Percentiles rank a stretch among this genome's conserved stretches.
phyloP scores from a whole-genome alignment of 2,888 invertebrate species.

The Vesta saturnalis region DNA sequence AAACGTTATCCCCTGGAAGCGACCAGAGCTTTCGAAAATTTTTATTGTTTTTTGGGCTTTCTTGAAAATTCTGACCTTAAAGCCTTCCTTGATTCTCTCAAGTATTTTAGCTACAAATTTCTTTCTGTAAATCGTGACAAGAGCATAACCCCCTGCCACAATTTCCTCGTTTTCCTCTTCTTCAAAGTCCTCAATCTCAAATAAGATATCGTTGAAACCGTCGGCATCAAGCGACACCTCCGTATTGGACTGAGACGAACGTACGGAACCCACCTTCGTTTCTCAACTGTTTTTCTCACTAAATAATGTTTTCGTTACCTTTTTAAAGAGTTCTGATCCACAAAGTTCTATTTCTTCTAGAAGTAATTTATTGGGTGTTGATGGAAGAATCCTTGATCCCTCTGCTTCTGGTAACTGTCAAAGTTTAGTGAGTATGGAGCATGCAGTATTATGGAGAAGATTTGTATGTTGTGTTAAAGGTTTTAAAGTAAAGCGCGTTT shows the following conservation, averaged over 20 bases:
- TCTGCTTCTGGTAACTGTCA: too few relatives aligned
- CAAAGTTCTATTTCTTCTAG: neutral
- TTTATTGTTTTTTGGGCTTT: neutral
- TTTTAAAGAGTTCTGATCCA: neutral
- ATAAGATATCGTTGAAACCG: neutral
- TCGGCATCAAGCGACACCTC: neutral
- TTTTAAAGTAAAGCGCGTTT: too few relatives aligned
- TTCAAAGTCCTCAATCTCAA: neutral
- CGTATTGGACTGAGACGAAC: neutral
- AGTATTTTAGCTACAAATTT: neutral
- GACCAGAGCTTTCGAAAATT: neutral
- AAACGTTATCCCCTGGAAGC: neutral
- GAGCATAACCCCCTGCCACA: constrained; percentile 2
- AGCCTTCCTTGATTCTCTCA: neutral
- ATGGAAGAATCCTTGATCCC: neutral
- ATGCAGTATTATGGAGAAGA: too few relatives aligned
- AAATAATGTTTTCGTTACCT: neutral
- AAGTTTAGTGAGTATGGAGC: too few relatives aligned
- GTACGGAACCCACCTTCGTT: neutral
- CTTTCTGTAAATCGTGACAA: neutral
- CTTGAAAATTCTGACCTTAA: neutral
- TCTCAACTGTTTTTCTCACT: neutral
- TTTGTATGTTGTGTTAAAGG: too few relatives aligned
- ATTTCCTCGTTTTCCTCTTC: constrained; percentile 1
- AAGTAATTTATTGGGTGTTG: neutral